These are phyloP conservation scores for Scaptomyza graminum DNA, from an alignment of 1,140 invertebrate species.

Conservation along the genomic window DNA sequence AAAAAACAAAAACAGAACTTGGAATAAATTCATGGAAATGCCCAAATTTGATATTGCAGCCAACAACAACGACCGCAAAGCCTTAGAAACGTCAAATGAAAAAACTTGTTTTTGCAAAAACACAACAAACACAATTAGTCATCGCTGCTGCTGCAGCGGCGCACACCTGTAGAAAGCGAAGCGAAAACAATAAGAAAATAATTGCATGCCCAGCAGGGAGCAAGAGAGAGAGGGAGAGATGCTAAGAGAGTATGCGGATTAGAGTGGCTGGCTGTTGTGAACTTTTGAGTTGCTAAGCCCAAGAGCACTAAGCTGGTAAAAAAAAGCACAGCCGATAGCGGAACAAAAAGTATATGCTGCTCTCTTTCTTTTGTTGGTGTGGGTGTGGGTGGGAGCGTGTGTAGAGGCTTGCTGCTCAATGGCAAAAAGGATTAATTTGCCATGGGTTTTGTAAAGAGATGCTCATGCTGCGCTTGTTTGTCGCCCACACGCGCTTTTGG, in stretches of 20 bases:
- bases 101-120: constrained; percentile 62
- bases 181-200: constrained; percentile 46
- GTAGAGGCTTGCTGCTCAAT: constrained; percentile 2
- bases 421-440: constrained; percentile 39
- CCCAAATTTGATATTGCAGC: constrained; percentile 28
- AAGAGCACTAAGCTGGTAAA: constrained; percentile 45
- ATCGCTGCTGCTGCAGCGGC: constrained; percentile 46
- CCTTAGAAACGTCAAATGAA: constrained; percentile 16
- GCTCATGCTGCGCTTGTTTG: background rate
- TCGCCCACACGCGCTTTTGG: constrained; percentile 23
- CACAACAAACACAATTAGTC: constrained; percentile 57
- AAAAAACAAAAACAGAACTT: background rate
- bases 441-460: constrained; percentile 30
- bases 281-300: constrained; percentile 30
- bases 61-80: constrained; percentile 8
- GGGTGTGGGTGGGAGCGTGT: background rate
- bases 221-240: background rate
- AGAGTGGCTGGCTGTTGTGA: constrained; percentile 18
- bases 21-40: constrained; percentile 17
- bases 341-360: constrained; percentile 2
- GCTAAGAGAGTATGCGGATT: background rate
- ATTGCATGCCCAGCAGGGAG: constrained; percentile 29
- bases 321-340: constrained; percentile 30
- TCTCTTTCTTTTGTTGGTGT: background rate
- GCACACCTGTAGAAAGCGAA: constrained; percentile 74